Conservation (phyloP, 2,797 vertebrate genomes). For the Xiphorhynchus erythropygius region DNA sequence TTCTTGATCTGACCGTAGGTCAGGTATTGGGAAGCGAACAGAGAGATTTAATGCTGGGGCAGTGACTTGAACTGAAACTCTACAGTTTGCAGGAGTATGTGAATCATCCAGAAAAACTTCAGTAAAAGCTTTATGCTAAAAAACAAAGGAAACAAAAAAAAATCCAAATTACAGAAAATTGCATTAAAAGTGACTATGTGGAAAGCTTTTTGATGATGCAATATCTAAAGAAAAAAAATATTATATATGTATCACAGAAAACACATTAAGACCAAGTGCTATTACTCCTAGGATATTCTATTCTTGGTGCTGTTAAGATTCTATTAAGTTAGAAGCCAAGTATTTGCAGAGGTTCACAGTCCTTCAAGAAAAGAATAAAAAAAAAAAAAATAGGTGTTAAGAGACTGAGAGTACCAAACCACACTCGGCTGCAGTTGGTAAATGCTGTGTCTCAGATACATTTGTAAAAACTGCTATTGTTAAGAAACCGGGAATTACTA, state of each 20-base stretch:
- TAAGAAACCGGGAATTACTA: background rate
- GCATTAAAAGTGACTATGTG: background rate
- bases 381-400: too few relatives aligned
- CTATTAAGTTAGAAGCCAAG: background rate
- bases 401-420: background rate
- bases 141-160: background rate
- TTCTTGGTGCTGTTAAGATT: background rate
- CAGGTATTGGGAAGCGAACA: conserved; percentile 95
- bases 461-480: background rate
- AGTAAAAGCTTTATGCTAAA: conserved; percentile 95
- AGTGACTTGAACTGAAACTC: conserved; percentile 85
- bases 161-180: background rate
- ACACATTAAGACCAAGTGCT: background rate
- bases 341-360: background rate
- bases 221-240: background rate
- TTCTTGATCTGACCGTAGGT: conserved; percentile 96
- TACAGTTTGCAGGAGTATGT: conserved; percentile 87
- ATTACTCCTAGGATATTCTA: background rate
- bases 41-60: conserved; percentile 87
- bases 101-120: conserved; percentile 97
- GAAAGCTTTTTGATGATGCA: background rate
- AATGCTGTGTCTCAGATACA: background rate
- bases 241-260: background rate
- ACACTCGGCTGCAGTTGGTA: background rate
- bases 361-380: background rate